phyloP scores from a whole-genome alignment of 2,113 vertebrate species.

The Bombycilla garrulus region DNA sequence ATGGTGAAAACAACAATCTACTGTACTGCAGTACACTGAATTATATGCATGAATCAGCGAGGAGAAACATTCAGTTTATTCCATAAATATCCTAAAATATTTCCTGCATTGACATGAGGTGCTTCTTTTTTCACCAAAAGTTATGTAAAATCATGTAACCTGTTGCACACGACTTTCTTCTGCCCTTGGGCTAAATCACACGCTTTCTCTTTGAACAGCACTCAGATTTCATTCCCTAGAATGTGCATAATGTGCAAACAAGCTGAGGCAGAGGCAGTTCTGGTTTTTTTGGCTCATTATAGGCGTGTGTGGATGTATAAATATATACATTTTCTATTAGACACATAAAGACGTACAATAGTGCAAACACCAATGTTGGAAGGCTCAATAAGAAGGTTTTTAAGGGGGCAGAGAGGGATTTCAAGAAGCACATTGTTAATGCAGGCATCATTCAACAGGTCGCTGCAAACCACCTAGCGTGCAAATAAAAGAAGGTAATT shows the following conservation, averaged over 20 bases:
- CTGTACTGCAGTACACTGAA: not conserved
- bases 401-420: not conserved
- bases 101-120: not conserved
- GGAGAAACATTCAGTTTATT: not conserved
- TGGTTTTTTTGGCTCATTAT: not conserved
- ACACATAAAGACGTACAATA: not conserved
- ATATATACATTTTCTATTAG: not conserved
- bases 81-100: not conserved
- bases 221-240: not conserved
- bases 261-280: conserved; percentile 7
- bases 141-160: conserved; percentile 15
- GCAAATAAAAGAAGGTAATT: not conserved
- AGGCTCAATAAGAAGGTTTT: not conserved
- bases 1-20: not conserved
- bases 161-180: not conserved
- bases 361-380: not conserved
- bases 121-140: not conserved
- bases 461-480: not conserved
- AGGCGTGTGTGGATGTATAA: not conserved
- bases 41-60: not conserved
- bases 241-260: not conserved
- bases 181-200: not conserved
- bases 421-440: not conserved
- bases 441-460: not conserved
- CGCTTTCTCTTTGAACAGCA: not conserved